Evolutionary conservation across 2,113 vertebrate species (phyloP), one percentile per base, ranked within the genome.

Genomic region (Urocitellus parryii): DNA sequence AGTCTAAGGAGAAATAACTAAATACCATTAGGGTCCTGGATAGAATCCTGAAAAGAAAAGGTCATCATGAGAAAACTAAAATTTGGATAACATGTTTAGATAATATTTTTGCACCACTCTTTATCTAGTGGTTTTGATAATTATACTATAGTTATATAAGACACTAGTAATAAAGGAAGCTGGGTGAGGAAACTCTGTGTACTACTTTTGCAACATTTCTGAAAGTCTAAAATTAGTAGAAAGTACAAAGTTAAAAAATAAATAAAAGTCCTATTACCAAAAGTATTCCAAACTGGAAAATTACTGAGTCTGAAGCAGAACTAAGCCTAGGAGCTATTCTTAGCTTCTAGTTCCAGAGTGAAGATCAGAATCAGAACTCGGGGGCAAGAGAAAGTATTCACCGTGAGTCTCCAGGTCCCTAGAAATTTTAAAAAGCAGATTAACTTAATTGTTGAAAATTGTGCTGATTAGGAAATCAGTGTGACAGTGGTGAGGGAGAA

Each of bases 191-290:
- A 96, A 58, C 27, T 96, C 68, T 80, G 45, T 91, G 83, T 96
- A 92, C 79, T 94, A 68, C 79, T 95, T 97, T 94, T 96, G 80
- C 37, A 95, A 67, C 53, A 92, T 82, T 95, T 91, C 29, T 74
- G 7, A 82, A 94, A 94, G 13, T 73, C 94, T 92, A 92, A 97
- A 96, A 87, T 96, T 72, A 94, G 48, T 76, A 89, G n/a, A 81
- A 74, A 87, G 73, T 96, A 76, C 94, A 94, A 95, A 96, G 14
- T 81, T 91, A 82, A 73, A 48, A n/a, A 65, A 37, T 37, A 90
- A 91, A 93, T 84, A 85, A 86, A 95, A 92, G n/a, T 94, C 14
- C 48, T 76, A 67, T 68, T 92, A 32, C n/a, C 25, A 79, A 65
- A 90, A 78, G 12, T 51, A 51, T 51, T 90, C 29, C 86, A 87